Base-by-base conservation (phyloP, 2,797 vertebrate species). In the Microctenopoma stevenorrisi region DNA sequence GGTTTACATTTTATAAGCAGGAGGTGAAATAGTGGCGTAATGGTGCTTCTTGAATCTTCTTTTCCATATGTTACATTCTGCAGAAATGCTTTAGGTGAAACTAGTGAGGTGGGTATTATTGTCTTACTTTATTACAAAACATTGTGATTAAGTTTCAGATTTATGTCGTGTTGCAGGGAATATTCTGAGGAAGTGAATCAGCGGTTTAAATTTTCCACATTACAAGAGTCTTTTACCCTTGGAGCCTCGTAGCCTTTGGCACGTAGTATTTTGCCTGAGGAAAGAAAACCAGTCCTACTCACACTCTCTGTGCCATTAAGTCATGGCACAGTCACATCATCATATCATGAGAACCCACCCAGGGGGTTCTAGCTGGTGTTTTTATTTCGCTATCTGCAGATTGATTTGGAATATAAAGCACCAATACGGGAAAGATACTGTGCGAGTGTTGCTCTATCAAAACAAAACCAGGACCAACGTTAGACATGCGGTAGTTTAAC, bases 241-340 rank as follows among this genome's bases (percentile, higher is more conserved):
- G 67, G 85, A 87, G 83, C 82, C 75, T 76, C 38, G 49, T 84
- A 74, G 88, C 93, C 88, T 59, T 74, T 74, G 90, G 93, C 91
- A 43, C 74, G 89, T 76, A 76, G 62, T 88, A 88, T 86, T 88
- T 89, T 78, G 89, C 88, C 90, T 16, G 79, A 84, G 86, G 91
- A 89, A 82, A 88, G 74, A 47, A 86, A 88, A 76, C 43, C 78
- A 70, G 59, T 67, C 77, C 78, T 79, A 56, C 80, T 89, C 83
- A 74, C 75, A 84, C 71, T 35, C 76, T 69, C 65, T 81, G 84
- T 82, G 68, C 90, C 85, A 88, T 86, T 79, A 84, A 82, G 81
- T 87, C 84, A 61, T 78, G 72, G 79, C 79, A 74, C 76, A 86
- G 69, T 76, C 77, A 54, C 82, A 90, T 88, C 79, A 88, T 83